phyloP scores from a whole-genome alignment of 1,140 invertebrate species.

The Drosophila truncata region DNA sequence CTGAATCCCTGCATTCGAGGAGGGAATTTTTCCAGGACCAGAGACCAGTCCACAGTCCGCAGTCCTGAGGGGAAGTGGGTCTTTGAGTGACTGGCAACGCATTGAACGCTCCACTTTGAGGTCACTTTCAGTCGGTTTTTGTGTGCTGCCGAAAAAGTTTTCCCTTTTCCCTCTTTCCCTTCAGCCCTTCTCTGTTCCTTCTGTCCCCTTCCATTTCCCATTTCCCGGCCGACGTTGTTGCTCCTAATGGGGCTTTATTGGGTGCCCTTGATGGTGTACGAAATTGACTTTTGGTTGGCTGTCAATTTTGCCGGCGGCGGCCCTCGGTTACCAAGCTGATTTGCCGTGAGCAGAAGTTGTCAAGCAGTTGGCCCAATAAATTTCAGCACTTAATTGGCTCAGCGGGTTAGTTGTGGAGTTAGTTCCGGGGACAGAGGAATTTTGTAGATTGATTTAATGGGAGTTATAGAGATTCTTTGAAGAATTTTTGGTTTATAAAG shows the following conservation, averaged over 20 bases:
- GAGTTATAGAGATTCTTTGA: neutral
- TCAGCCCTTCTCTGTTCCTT: too few species aligned
- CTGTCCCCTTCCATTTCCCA: neutral
- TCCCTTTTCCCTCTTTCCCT: neutral
- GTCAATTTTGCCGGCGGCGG: conserved; percentile 61
- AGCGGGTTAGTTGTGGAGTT: conserved; percentile 25
- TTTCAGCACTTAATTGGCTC: conserved; percentile 67
- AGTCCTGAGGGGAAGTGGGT: conserved; percentile 1
- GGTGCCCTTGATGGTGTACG: conserved; percentile 75
- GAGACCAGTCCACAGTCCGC: neutral
- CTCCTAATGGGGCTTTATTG: conserved; percentile 72
- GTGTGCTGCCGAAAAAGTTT: conserved; percentile 59
- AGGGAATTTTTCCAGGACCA: neutral
- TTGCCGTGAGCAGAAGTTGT: conserved; percentile 69
- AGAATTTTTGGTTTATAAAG: neutral
- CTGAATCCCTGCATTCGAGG: conserved; percentile 11
- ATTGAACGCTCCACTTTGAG: conserved; percentile 76
- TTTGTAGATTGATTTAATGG: neutral
- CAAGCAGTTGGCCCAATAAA: conserved; percentile 64
- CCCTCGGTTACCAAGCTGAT: conserved; percentile 50
- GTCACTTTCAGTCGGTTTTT: conserved; percentile 70
- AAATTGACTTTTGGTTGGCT: conserved; percentile 80
- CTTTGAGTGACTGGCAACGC: conserved; percentile 64
- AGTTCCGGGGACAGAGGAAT: neutral
- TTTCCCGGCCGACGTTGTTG: conserved; percentile 20